Conservation (phyloP, 2,888 invertebrate species). For the Odontocerum albicorne region DNA sequence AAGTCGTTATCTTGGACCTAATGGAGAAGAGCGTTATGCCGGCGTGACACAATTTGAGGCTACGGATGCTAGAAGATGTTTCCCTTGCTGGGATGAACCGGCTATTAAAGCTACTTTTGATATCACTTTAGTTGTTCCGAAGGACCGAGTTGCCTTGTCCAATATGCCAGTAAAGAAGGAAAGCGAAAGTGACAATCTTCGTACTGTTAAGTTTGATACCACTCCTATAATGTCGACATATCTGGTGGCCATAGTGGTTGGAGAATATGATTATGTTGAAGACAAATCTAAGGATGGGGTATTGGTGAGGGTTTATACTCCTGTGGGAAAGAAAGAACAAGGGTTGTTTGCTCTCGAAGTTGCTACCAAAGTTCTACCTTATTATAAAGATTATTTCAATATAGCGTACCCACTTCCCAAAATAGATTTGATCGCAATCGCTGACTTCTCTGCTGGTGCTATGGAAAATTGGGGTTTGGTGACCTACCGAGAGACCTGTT, state of each 20-base stretch:
- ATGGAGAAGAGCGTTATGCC: constrained; percentile 77
- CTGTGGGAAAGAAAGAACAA: constrained; percentile 88
- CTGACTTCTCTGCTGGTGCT: constrained; percentile 93
- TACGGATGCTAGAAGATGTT: constrained; percentile 88
- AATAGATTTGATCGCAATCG: constrained; percentile 94
- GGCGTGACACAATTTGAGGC: constrained; percentile 93
- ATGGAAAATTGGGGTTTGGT: constrained; percentile 99
- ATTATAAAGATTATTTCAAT: constrained; percentile 93
- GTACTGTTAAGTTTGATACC: constrained; percentile 70
- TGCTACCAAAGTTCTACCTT: constrained; percentile 88
- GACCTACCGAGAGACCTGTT: constrained; percentile 89
- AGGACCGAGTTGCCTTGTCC: constrained; percentile 82
- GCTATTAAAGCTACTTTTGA: constrained; percentile 94
- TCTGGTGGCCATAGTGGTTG: constrained; percentile 90
- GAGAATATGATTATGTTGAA: constrained; percentile 94
- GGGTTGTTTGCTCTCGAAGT: constrained; percentile 91
- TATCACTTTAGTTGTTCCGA: constrained; percentile 80
- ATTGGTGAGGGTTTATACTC: constrained; percentile 80
- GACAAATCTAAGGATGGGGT: constrained; percentile 81
- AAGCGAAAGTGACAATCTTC: constrained; percentile 51
- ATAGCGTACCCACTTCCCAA: constrained; percentile 95
- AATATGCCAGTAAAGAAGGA: constrained; percentile 80
- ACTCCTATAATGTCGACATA: constrained; percentile 97
- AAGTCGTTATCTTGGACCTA: constrained; percentile 76
- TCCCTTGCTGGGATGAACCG: constrained; percentile 99